A percentile compares a stretch with the other conserved stretches of the same genome.
phyloP scores from a whole-genome alignment of 2,113 vertebrate genomes.

The Monarcha castaneiventris region DNA sequence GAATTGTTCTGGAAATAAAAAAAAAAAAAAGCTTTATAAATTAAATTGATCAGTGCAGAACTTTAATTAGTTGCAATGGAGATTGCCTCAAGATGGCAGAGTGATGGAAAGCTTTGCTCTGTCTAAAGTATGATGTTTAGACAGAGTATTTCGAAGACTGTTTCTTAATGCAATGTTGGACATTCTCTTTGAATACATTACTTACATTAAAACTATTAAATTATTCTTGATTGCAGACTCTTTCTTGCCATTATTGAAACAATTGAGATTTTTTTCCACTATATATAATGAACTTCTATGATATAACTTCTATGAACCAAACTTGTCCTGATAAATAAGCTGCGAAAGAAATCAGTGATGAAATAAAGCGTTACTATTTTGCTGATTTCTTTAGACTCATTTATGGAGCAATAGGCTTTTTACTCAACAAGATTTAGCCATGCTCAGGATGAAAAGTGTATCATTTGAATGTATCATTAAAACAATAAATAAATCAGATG shows the following conservation, averaged over 20 bases:
- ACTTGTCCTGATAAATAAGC: neutral
- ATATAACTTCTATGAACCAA: neutral
- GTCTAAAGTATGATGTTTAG: neutral
- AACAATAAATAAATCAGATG: neutral
- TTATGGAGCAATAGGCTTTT: neutral
- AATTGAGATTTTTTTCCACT: neutral
- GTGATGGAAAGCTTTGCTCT: neutral
- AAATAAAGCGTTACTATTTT: neutral
- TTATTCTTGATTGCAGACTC: neutral
- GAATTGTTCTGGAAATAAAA: neutral
- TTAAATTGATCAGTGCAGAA: neutral
- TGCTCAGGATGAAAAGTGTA: neutral
- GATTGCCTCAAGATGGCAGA: neutral
- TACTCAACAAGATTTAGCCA: neutral
- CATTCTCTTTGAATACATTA: neutral
- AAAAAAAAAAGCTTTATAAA: neutral
- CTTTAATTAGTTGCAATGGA: neutral
- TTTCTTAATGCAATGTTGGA: neutral
- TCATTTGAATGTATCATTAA: neutral
- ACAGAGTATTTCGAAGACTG: neutral
- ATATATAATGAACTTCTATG: neutral
- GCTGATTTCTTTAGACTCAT: neutral
- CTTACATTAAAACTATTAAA: neutral
- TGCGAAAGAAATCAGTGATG: neutral
- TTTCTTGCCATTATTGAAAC: neutral